Evolutionary conservation across 2,888 invertebrate species (phyloP).

Genomic region (Tipula helvola): DNA sequence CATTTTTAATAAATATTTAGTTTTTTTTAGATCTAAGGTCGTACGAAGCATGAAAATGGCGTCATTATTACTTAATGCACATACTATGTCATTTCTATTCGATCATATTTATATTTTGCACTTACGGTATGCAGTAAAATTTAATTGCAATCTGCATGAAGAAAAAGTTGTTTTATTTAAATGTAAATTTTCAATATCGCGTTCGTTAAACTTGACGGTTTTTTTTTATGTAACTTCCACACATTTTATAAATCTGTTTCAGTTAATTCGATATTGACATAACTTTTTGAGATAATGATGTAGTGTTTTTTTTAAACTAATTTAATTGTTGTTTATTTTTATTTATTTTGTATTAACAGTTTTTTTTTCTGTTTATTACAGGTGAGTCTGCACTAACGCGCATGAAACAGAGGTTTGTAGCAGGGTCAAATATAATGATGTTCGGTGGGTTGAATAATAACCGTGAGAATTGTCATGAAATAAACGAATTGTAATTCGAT

Average conservation of each 20-base stretch:
- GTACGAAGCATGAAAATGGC: background rate
- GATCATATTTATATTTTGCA: background rate
- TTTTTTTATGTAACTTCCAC: background rate
- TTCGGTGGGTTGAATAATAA: too few species aligned
- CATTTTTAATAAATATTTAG: background rate
- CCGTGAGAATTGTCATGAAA: too few species aligned
- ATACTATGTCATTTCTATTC: background rate
- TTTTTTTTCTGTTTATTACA: too few species aligned
- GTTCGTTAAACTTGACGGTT: background rate
- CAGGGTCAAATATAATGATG: too few species aligned
- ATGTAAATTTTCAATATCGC: background rate
- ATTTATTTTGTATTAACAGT: too few species aligned
- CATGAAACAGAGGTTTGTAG: too few species aligned
- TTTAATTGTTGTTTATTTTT: too few species aligned
- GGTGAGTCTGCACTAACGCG: too few species aligned
- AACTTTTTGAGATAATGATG: background rate
- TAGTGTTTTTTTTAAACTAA: background rate
- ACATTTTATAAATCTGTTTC: background rate
- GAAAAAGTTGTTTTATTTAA: background rate
- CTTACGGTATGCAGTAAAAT: background rate
- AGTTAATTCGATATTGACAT: background rate
- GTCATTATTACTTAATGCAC: background rate
- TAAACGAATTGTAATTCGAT: too few species aligned
- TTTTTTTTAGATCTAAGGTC: background rate
- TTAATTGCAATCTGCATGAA: background rate